These are phyloP conservation scores for Pinctada fucata DNA, from an alignment of 2,888 invertebrate genomes.

Conservation along the genomic window DNA sequence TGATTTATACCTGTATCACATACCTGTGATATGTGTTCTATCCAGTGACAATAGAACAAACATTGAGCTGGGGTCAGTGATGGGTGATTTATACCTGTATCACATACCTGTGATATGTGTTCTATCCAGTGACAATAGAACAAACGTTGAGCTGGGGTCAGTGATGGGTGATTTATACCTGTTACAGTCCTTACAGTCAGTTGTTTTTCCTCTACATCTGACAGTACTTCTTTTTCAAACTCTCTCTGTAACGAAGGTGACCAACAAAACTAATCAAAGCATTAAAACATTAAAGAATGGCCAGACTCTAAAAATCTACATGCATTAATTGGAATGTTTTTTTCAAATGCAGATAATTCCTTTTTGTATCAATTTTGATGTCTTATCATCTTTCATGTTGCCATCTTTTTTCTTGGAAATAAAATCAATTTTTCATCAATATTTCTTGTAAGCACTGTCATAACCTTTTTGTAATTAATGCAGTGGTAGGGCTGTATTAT, in stretches of 20 bases:
- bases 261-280: not conserved
- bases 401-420: not conserved
- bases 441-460: not conserved
- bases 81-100: too few relatives aligned
- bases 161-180: slow-evolving; percentile 57
- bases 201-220: slow-evolving; percentile 55
- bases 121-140: slow-evolving; percentile 62
- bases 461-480: not conserved
- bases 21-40: too few relatives aligned
- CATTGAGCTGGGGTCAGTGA: too few relatives aligned
- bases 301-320: too few relatives aligned
- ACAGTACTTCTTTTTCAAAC: slow-evolving; percentile 62
- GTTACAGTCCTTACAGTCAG: slow-evolving; percentile 52
- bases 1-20: too few relatives aligned
- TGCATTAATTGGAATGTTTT: too few relatives aligned
- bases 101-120: slow-evolving; percentile 47
- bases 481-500: too few relatives aligned
- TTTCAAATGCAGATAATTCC: too few relatives aligned
- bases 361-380: too few relatives aligned
- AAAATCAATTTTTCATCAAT: not conserved
- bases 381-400: not conserved
- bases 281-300: too few relatives aligned
- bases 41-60: too few relatives aligned
- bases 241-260: slow-evolving; percentile 47
- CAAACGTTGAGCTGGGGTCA: slow-evolving; percentile 56